A percentile compares a stretch with the other conserved stretches of the same genome.
phyloP scores from a whole-genome alignment of 2,888 invertebrate species.

The Pantelozetes paolii region DNA sequence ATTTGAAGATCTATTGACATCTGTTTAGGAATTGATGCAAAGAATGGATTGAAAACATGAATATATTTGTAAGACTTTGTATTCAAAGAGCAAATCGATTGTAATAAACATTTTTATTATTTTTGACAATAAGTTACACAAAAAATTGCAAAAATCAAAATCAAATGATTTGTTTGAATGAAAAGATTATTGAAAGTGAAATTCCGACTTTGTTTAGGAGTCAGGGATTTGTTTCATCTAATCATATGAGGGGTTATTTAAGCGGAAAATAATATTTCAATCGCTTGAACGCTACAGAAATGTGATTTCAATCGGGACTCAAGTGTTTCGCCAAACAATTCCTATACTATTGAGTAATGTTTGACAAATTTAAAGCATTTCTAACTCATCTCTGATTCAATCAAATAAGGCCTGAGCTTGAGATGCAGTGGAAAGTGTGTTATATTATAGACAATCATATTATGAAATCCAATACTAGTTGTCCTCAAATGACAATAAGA shows the following conservation, averaged over 20 bases:
- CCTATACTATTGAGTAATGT: neutral
- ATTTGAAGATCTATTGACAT: no score
- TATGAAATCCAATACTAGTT: neutral
- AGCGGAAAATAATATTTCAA: constrained; percentile 25
- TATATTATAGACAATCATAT: neutral
- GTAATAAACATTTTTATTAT: constrained; percentile 21
- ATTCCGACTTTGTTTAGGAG: neutral
- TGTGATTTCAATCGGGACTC: neutral
- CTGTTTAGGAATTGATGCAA: neutral
- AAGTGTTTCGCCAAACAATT: constrained; percentile 27
- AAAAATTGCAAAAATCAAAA: neutral
- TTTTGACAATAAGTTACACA: neutral
- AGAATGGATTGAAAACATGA: neutral
- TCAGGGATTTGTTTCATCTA: neutral
- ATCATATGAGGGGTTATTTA: constrained; percentile 29
- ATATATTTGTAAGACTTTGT: neutral
- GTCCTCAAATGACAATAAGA: neutral
- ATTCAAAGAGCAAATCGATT: neutral
- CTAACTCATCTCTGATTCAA: constrained; percentile 17
- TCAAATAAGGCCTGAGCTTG: neutral
- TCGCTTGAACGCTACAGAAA: constrained; percentile 8
- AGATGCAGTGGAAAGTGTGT: neutral
- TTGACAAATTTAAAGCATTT: neutral
- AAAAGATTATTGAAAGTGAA: constrained; percentile 8
- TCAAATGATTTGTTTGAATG: no score